phyloP scores from a whole-genome alignment of 92 coral and sea anemone genomes.

The Paramuricea clavata region DNA sequence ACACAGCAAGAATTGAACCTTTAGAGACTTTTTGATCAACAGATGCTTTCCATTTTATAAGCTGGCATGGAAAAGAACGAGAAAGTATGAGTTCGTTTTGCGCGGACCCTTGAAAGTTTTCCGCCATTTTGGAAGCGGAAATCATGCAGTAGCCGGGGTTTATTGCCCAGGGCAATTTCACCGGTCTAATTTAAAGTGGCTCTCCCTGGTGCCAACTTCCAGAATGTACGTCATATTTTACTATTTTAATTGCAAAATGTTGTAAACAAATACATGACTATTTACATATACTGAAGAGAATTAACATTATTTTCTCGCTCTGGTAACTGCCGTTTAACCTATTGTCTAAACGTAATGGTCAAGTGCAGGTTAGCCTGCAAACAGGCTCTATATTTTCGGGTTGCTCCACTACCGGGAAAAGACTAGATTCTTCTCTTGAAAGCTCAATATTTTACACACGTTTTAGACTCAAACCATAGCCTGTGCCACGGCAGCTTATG shows the following conservation, averaged over 20 bases:
- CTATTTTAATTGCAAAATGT: too few relatives aligned
- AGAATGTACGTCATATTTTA: not conserved
- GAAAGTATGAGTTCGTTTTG: slow-evolving; percentile 86
- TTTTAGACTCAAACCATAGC: too few relatives aligned
- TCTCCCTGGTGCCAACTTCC: not conserved
- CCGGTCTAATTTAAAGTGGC: slow-evolving; percentile 4
- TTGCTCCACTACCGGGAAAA: too few relatives aligned
- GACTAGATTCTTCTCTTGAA: too few relatives aligned
- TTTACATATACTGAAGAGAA: too few relatives aligned
- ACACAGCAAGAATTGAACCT: slow-evolving; percentile 94
- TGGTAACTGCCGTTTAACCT: too few relatives aligned
- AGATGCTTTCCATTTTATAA: slow-evolving; percentile 89
- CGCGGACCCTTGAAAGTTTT: slow-evolving; percentile 42
- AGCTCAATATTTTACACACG: too few relatives aligned
- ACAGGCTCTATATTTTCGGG: too few relatives aligned
- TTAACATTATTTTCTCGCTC: too few relatives aligned
- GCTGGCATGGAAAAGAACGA: slow-evolving; percentile 74
- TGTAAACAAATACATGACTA: not conserved
- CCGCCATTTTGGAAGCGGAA: slow-evolving; percentile 97
- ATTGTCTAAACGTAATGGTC: too few relatives aligned
- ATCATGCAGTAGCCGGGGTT: slow-evolving; percentile 66
- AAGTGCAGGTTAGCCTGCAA: too few relatives aligned
- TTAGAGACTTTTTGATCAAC: slow-evolving; percentile 86
- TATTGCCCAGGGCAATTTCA: not conserved
- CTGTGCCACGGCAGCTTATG: too few relatives aligned